phyloP scores from a whole-genome alignment of 2,797 vertebrate species.

The Poeciliopsis presidionis region DNA sequence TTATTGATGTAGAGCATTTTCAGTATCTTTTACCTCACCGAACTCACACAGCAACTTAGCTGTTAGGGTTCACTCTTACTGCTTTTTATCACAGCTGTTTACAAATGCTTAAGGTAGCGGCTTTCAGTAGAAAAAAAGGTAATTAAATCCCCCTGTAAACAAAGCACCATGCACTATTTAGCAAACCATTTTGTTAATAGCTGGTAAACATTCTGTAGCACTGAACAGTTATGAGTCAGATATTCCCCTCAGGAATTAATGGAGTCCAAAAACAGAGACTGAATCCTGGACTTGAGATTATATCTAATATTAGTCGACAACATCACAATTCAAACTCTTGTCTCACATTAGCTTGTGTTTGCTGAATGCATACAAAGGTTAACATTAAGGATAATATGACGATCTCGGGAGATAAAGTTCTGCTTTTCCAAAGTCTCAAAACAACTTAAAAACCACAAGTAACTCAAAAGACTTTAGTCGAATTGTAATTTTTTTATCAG shows the following conservation, averaged over 20 bases:
- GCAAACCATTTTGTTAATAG: slow-evolving; percentile 19
- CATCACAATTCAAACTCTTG: neutral
- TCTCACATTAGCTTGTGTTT: neutral
- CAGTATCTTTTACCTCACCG: slow-evolving; percentile 5
- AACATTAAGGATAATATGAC: neutral
- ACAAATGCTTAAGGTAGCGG: neutral
- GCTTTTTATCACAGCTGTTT: slow-evolving; percentile 7
- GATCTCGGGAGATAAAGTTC: neutral
- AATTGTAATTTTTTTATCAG: neutral
- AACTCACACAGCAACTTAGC: neutral
- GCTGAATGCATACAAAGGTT: neutral
- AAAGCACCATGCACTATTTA: slow-evolving; percentile 26
- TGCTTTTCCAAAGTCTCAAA: neutral
- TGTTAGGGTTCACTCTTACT: neutral
- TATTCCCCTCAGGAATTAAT: slow-evolving; percentile 15
- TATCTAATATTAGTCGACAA: slow-evolving; percentile 12
- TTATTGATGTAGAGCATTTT: slow-evolving; percentile 1
- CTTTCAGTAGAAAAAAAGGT: slow-evolving; percentile 1
- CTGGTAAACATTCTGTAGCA: slow-evolving; percentile 16
- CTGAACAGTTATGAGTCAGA: slow-evolving; percentile 14
- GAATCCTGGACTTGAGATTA: slow-evolving; percentile 6
- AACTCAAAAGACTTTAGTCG: neutral
- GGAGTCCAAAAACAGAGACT: neutral
- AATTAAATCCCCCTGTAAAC: slow-evolving; percentile 7
- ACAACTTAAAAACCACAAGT: neutral